Evolutionary conservation across 1,140 invertebrate species (phyloP).

Genomic region (Heliothis subflexa): DNA sequence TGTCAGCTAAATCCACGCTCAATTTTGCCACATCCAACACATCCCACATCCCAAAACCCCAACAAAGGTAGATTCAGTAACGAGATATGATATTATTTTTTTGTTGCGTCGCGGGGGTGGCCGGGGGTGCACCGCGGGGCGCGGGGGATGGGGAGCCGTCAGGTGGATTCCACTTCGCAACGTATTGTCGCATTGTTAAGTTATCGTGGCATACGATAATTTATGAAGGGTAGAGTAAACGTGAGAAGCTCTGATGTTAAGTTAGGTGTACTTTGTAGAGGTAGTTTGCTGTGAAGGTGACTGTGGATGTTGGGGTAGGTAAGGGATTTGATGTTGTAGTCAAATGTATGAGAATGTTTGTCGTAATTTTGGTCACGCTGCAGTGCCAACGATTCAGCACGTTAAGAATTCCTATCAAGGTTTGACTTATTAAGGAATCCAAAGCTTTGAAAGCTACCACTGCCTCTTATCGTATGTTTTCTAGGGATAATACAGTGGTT

Average conservation of each 20-base stretch:
- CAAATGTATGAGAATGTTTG: too few species aligned
- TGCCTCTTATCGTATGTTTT: too few species aligned
- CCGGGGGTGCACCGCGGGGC: constrained; percentile 44
- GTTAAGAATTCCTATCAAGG: too few species aligned
- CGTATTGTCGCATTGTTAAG: constrained; percentile 53
- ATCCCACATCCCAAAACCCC: background rate
- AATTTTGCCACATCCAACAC: constrained; percentile 51
- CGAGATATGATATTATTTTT: constrained; percentile 78
- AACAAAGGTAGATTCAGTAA: constrained; percentile 75
- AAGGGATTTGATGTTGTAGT: background rate
- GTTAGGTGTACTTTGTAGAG: constrained; percentile 33
- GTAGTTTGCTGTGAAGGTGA: background rate
- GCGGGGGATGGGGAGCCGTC: constrained; percentile 45
- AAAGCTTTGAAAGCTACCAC: too few species aligned
- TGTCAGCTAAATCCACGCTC: too few species aligned
- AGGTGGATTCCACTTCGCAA: constrained; percentile 69
- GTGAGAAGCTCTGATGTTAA: constrained; percentile 57
- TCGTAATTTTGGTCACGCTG: too few species aligned
- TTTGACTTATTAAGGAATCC: too few species aligned
- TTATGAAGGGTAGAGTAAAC: constrained; percentile 60
- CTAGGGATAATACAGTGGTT: too few species aligned
- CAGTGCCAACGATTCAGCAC: too few species aligned
- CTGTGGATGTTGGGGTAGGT: background rate
- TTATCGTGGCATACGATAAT: constrained; percentile 58
- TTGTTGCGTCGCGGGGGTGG: constrained; percentile 60